phyloP scores from a whole-genome alignment of 1,140 invertebrate species.

The Anthonomus grandis region DNA sequence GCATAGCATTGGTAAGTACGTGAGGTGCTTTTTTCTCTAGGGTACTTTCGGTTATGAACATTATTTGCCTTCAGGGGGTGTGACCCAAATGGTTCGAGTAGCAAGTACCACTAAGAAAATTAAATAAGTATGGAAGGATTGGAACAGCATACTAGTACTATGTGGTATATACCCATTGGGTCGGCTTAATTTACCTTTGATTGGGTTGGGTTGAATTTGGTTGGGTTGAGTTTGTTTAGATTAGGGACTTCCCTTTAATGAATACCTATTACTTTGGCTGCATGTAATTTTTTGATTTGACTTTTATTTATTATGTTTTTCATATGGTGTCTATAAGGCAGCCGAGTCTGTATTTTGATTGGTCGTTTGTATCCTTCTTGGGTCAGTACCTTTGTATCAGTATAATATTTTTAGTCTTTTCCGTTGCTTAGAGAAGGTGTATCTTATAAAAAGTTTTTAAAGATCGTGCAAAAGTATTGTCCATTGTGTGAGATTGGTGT shows the following conservation, averaged over 20 bases:
- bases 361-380: slow-evolving; percentile 5
- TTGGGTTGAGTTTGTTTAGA: no score
- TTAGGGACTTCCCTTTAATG: slow-evolving; percentile 24
- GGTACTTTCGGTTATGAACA: no score
- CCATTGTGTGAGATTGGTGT: not conserved
- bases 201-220: no score
- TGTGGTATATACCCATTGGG: no score
- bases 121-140: no score
- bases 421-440: slow-evolving; percentile 11
- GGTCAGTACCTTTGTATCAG: slow-evolving; percentile 20
- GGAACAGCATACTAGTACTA: no score
- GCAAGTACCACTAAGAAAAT: no score
- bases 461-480: not conserved
- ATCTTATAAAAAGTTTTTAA: not conserved
- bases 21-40: no score
- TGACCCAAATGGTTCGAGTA: no score
- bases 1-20: no score
- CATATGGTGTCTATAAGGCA: slow-evolving; percentile 23
- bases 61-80: no score
- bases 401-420: slow-evolving; percentile 20
- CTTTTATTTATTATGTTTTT: slow-evolving; percentile 27
- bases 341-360: slow-evolving; percentile 25
- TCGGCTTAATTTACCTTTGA: no score
- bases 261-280: slow-evolving; percentile 29
- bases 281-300: slow-evolving; percentile 18